Evolutionary conservation across 2,888 invertebrate genomes (phyloP).

Genomic region (Sinopyrophorus schimmeli): DNA sequence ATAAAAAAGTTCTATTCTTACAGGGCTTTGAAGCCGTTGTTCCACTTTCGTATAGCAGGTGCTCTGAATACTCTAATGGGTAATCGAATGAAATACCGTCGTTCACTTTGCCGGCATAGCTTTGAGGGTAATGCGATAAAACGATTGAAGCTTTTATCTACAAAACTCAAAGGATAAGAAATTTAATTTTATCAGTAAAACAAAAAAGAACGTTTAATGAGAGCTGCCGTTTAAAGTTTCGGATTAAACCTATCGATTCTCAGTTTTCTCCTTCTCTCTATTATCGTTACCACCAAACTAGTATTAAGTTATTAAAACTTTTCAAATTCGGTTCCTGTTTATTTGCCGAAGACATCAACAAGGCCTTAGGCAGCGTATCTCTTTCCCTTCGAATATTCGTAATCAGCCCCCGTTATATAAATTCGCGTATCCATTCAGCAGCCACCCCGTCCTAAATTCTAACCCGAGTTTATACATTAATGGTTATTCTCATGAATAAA

Average conservation of each 20-base stretch:
- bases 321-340: too few species aligned
- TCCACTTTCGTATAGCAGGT: constrained; percentile 9
- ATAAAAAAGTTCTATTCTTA: constrained; percentile 22
- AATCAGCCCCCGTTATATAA: constrained; percentile 9
- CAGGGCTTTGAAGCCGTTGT: constrained; percentile 18
- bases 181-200: constrained; percentile 23
- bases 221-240: constrained; percentile 13
- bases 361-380: constrained; percentile 5
- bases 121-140: constrained; percentile 22
- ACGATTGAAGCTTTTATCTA: constrained; percentile 21
- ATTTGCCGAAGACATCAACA: background rate
- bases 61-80: constrained; percentile 18
- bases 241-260: constrained; percentile 13
- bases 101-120: constrained; percentile 18
- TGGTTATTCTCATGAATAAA: constrained; percentile 11
- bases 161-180: constrained; percentile 22
- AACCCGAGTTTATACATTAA: constrained; percentile 10
- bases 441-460: constrained; percentile 14
- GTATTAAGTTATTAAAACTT: constrained; percentile 13
- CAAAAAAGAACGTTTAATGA: constrained; percentile 18
- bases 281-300: too few species aligned
- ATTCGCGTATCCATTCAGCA: constrained; percentile 8
- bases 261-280: too few species aligned
- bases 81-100: constrained; percentile 23
- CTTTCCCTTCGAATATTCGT: constrained; percentile 13